Percentiles rank a stretch among this genome's conserved stretches.
These are phyloP conservation scores for Gastrophryne carolinensis DNA, from an alignment of 2,797 vertebrate genomes.

Conservation along the genomic window DNA sequence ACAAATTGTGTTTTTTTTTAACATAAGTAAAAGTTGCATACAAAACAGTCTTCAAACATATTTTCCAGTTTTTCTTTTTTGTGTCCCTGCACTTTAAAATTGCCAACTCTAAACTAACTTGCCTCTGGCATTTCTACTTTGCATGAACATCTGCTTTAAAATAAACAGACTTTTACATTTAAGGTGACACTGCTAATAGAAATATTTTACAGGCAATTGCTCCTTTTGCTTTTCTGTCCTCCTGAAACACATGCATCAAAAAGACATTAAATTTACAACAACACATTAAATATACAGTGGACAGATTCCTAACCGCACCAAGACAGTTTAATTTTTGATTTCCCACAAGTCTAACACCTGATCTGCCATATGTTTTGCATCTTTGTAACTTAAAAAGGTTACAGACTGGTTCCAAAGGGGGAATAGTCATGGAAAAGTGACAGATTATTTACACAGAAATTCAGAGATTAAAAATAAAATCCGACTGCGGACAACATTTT, in stretches of 20 bases:
- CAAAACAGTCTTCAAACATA: slow-evolving; percentile 9
- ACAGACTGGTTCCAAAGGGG: slow-evolving; percentile 61
- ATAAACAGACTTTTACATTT: slow-evolving; percentile 64
- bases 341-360: slow-evolving; percentile 69
- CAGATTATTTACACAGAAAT: slow-evolving; percentile 58
- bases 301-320: slow-evolving; percentile 65
- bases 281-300: slow-evolving; percentile 70
- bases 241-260: slow-evolving; percentile 64
- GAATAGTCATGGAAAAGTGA: slow-evolving; percentile 56
- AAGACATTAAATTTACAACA: slow-evolving; percentile 59
- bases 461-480: no score
- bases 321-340: slow-evolving; percentile 74
- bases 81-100: slow-evolving; percentile 57
- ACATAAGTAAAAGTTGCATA: neutral
- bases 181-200: slow-evolving; percentile 65
- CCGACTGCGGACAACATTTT: no score
- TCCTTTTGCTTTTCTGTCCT: slow-evolving; percentile 55
- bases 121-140: slow-evolving; percentile 64
- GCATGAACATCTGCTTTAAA: slow-evolving; percentile 66
- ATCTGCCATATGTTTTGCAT: slow-evolving; percentile 71
- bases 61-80: slow-evolving; percentile 51
- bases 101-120: slow-evolving; percentile 56
- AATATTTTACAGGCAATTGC: slow-evolving; percentile 64
- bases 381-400: slow-evolving; percentile 65
- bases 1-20: no score